A percentile compares a stretch with the other conserved stretches of the same genome.
phyloP scores from a whole-genome alignment of 2,888 invertebrate genomes.

The Catonia carolina region DNA sequence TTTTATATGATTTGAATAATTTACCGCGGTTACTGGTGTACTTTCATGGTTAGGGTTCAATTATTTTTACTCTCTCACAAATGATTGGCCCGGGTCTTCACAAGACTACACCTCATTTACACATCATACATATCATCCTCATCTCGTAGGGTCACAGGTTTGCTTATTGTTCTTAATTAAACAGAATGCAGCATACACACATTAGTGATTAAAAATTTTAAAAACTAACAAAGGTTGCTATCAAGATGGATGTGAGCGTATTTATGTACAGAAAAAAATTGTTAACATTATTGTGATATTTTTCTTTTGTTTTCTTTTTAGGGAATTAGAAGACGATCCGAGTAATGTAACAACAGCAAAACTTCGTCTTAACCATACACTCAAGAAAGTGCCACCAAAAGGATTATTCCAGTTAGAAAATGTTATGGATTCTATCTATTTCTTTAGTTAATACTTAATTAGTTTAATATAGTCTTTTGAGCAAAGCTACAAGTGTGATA shows the following conservation, averaged over 20 bases:
- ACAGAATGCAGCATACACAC: too few relatives aligned
- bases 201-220: background rate
- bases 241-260: background rate
- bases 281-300: constrained; percentile 9
- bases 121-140: too few relatives aligned
- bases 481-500: too few relatives aligned
- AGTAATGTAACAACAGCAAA: constrained; percentile 49
- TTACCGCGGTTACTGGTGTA: too few relatives aligned
- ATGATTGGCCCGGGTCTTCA: too few relatives aligned
- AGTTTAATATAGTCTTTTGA: background rate
- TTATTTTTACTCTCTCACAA: too few relatives aligned
- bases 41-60: too few relatives aligned
- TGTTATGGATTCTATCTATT: constrained; percentile 73
- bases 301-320: constrained; percentile 35
- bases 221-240: background rate
- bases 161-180: too few relatives aligned
- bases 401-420: constrained; percentile 69
- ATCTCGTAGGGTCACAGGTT: too few relatives aligned
- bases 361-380: constrained; percentile 53
- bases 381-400: constrained; percentile 60
- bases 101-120: too few relatives aligned
- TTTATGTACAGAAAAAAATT: background rate
- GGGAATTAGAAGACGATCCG: constrained; percentile 40
- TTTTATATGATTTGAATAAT: too few relatives aligned
- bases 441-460: constrained; percentile 61